A percentile compares a stretch with the other conserved stretches of the same genome.
Evolutionary conservation across 2,888 invertebrate species (phyloP).

Genomic region (Lagria hirta): DNA sequence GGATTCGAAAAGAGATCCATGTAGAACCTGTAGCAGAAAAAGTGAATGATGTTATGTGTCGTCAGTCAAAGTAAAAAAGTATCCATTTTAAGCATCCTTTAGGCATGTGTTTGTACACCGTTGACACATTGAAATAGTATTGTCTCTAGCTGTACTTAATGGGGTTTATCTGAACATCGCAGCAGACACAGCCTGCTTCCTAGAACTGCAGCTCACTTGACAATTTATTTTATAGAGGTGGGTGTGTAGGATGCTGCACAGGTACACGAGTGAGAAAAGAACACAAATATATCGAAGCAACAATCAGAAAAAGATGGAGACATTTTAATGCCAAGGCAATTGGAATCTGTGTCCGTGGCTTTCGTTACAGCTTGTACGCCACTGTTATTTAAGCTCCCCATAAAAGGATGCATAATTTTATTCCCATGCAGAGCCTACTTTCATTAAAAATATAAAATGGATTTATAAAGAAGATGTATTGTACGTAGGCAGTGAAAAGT

Average conservation of each 20-base stretch:
- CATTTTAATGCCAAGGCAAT: conserved; percentile 47
- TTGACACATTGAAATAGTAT: conserved; percentile 57
- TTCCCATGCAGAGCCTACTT: conserved; percentile 45
- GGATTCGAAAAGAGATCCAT: too few relatives aligned
- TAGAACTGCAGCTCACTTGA: conserved; percentile 55
- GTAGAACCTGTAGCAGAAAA: too few relatives aligned
- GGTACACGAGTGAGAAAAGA: conserved; percentile 39
- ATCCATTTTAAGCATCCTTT: too few relatives aligned
- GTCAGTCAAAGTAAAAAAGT: too few relatives aligned
- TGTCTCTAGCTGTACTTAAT: conserved; percentile 56
- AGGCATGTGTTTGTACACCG: conserved; percentile 32
- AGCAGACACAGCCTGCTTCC: conserved; percentile 52
- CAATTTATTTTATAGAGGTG: conserved; percentile 56
- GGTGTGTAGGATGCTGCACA: conserved; percentile 48
- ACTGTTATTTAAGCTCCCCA: conserved; percentile 49
- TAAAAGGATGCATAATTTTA: conserved; percentile 48
- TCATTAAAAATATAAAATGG: conserved; percentile 26
- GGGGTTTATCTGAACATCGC: conserved; percentile 55
- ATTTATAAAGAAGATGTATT: conserved; percentile 5
- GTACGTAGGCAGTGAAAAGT: too few relatives aligned
- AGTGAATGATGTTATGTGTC: too few relatives aligned
- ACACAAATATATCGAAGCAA: conserved; percentile 12
- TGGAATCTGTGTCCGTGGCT: conserved; percentile 49
- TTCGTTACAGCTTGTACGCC: conserved; percentile 51
- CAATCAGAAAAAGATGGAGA: conserved; percentile 37